phyloP scores from a whole-genome alignment of 2,797 vertebrate genomes.

The Syngnathus acus region DNA sequence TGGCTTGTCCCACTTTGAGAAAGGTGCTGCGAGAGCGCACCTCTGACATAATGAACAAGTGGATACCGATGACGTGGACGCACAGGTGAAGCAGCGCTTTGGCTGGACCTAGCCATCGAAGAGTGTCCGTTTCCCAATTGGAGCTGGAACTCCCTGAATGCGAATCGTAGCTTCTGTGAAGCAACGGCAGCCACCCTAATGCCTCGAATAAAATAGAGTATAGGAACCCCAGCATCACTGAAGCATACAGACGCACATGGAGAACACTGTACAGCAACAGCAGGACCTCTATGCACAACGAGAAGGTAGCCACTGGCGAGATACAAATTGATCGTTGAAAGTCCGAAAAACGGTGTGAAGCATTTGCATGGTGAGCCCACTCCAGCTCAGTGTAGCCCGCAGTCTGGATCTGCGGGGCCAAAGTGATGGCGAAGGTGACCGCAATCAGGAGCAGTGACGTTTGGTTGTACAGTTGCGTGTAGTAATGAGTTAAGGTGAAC shows the following conservation, averaged over 20 bases:
- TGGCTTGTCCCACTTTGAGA: conserved; percentile 94
- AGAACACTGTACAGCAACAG: conserved; percentile 91
- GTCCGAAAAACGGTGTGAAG: conserved; percentile 25
- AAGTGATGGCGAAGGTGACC: conserved; percentile 81
- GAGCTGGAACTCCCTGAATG: conserved; percentile 5
- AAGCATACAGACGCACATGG: conserved; percentile 88
- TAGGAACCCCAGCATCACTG: conserved; percentile 81
- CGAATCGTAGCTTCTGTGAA: conserved; percentile 34
- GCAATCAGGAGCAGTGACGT: conserved; percentile 81
- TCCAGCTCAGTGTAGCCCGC: conserved; percentile 59
- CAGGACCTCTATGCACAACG: conserved; percentile 89
- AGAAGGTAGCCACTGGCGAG: conserved; percentile 90
- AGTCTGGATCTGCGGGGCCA: conserved; percentile 83
- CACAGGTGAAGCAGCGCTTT: conserved; percentile 86
- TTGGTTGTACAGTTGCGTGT: conserved; percentile 77
- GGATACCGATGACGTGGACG: conserved; percentile 87
- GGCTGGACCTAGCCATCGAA: conserved; percentile 77
- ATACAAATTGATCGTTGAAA: conserved; percentile 67
- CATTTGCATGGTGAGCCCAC: conserved; percentile 38
- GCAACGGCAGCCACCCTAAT: conserved; percentile 78
- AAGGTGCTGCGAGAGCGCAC: conserved; percentile 94
- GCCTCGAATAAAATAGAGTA: conserved; percentile 90
- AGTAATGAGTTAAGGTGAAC: conserved; percentile 86
- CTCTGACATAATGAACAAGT: conserved; percentile 95
- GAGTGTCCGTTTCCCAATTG: conserved; percentile 46